Evolutionary conservation across 1,140 invertebrate species (phyloP).

Genomic region (Sinonovacula constricta): DNA sequence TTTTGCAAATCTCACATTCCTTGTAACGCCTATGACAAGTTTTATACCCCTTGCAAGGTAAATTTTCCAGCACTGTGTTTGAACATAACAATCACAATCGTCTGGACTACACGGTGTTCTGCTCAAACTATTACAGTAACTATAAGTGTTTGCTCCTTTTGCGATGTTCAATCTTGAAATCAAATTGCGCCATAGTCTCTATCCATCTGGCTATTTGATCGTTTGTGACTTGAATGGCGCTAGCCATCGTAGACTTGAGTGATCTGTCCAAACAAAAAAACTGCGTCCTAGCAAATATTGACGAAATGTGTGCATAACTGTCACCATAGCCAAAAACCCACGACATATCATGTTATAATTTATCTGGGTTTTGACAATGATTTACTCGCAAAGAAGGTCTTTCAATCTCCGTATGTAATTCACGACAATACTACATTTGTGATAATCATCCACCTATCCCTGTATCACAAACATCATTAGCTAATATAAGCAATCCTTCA

Average conservation of each 20-base stretch:
- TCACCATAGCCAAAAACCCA: constrained; percentile 46
- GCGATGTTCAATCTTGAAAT: constrained; percentile 50
- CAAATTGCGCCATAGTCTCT: constrained; percentile 52
- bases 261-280: constrained; percentile 59
- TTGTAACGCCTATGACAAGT: background rate
- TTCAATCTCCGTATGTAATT: background rate
- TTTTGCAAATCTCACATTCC: constrained; percentile 20
- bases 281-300: constrained; percentile 53
- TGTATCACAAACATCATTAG: background rate
- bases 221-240: constrained; percentile 43
- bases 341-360: constrained; percentile 2
- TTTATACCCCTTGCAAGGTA: constrained; percentile 8
- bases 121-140: constrained; percentile 47
- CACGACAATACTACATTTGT: constrained; percentile 6
- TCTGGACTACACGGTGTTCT: constrained; percentile 32
- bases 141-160: constrained; percentile 45
- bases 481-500: too few relatives aligned
- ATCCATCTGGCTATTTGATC: constrained; percentile 63
- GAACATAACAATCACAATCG: constrained; percentile 10
- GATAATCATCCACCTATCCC: background rate
- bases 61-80: constrained; percentile 5
- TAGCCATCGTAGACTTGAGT: constrained; percentile 56
- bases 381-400: constrained; percentile 8
- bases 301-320: constrained; percentile 41
- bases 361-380: background rate